Percentiles rank a stretch among this genome's conserved stretches.
Evolutionary conservation across 37 sponge, comb jelly and placozoan genomes (phyloP).

Genomic region (Aplysina aerophoba): DNA sequence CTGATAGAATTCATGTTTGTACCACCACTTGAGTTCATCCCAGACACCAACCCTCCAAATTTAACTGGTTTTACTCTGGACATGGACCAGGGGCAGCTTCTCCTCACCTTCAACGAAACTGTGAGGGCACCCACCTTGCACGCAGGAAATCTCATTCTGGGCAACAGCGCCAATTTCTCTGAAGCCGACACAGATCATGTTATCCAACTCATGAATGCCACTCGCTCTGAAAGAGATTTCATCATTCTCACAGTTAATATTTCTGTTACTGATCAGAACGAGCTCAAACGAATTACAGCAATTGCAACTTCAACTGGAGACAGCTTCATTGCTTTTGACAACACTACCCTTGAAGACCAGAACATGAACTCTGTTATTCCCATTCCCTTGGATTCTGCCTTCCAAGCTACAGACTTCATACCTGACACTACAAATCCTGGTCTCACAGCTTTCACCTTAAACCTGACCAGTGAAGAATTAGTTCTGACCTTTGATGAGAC

Average conservation of each 20-base stretch:
- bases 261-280: conserved; percentile 77
- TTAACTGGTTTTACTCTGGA: conserved; percentile 61
- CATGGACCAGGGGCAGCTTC: conserved; percentile 67
- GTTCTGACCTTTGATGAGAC: conserved; percentile 86
- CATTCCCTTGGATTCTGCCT: conserved; percentile 45
- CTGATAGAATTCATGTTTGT: conserved; percentile 42
- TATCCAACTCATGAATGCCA: conserved; percentile 67
- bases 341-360: conserved; percentile 77
- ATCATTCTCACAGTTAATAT: conserved; percentile 64
- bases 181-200: conserved; percentile 24
- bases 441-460: conserved; percentile 56
- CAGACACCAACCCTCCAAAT: conserved; percentile 71
- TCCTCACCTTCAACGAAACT: conserved; percentile 85
- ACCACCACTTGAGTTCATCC: conserved; percentile 61
- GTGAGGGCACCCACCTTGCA: conserved; percentile 74
- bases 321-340: conserved; percentile 73
- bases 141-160: conserved; percentile 66
- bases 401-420: conserved; percentile 18
- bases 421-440: conserved; percentile 67
- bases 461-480: conserved; percentile 75
- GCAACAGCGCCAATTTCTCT: conserved; percentile 45
- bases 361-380: conserved; percentile 73
- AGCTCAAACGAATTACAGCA: conserved; percentile 80
- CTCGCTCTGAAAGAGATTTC: conserved; percentile 62
- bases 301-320: conserved; percentile 67